Evolutionary conservation across 1,140 invertebrate species (phyloP), one percentile per base, ranked within the genome.

Genomic region (Magallana gigas): DNA sequence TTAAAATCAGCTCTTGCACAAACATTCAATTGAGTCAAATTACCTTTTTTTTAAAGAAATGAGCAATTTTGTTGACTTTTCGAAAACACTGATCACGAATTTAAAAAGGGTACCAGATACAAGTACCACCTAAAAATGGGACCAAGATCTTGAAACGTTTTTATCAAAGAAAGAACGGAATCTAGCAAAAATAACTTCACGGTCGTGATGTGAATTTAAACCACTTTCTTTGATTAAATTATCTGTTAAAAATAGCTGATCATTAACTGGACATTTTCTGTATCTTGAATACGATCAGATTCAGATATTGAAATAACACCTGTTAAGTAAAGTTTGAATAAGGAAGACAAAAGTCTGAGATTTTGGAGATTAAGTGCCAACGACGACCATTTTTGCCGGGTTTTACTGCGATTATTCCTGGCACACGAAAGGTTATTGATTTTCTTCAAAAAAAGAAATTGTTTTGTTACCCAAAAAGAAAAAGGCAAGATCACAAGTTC

Each of bases 401-500:
- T 29, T 76, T 76, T 23, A 36, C 68, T 29, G 18, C 11, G 23
- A 76, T 76, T 76, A 76, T 76, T 76, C 23, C 68, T 76, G 68
- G 68, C 68, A 76, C 68, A 76, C 23, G 68, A 29, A 76, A 76
- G 8, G 29, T 23, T 76, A 76, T 76, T 76, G 68, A 76, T 76
- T 76, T 76, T 29, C 68, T 23, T 76, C 64, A 36, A 76, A 76
- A 76, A 76, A 76, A 76, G 68, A 76, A 76, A 76, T 76, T 76
- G 68, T 76, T 76, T 76, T 76, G 68, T 76, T 76, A 76, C 68
- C 68, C 68, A 29, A 76, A 76, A 76, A 76, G 68, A 76, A 76
- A 76, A 76, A 76, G 60, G 68, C 68, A 76, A 76, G 68, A 76
- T 76, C 68, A 76, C 68, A 76, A 76, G 68, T 76, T 76, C 68